Percentiles rank a stretch among this genome's conserved stretches.
These are phyloP conservation scores for Amblyopsis hoosieri DNA, from an alignment of 2,797 vertebrate genomes.

Conservation along the genomic window DNA sequence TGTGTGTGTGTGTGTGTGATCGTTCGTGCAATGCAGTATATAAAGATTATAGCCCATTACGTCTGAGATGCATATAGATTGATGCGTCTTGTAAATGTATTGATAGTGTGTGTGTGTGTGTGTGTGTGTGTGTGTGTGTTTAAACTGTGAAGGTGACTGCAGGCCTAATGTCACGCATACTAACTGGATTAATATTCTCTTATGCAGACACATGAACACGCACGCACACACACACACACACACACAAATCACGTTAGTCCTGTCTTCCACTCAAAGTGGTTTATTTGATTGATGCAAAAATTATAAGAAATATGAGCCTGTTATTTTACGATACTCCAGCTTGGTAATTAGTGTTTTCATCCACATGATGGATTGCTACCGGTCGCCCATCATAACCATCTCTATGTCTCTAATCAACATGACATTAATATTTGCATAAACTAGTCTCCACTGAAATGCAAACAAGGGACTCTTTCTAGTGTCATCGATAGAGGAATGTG, in stretches of 20 bases:
- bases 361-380: neutral
- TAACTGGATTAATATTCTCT: slow-evolving; percentile 10
- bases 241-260: neutral
- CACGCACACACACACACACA: slow-evolving; percentile 9
- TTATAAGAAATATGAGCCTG: neutral
- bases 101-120: slow-evolving; percentile 38
- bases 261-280: neutral
- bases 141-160: slow-evolving; percentile 50
- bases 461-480: neutral
- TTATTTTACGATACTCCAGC: neutral
- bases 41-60: slow-evolving; percentile 43
- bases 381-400: neutral
- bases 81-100: slow-evolving; percentile 43
- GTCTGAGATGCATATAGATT: slow-evolving; percentile 48
- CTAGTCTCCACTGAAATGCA: neutral
- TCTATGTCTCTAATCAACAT: neutral
- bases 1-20: neutral
- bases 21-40: neutral
- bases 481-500: neutral
- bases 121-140: slow-evolving; percentile 16
- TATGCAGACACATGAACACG: neutral
- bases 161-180: slow-evolving; percentile 17
- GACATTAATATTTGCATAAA: neutral
- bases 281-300: neutral
- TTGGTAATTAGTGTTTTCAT: slow-evolving; percentile 3